phyloP scores from a whole-genome alignment of 2,113 vertebrate genomes.

The Trinectes maculatus region DNA sequence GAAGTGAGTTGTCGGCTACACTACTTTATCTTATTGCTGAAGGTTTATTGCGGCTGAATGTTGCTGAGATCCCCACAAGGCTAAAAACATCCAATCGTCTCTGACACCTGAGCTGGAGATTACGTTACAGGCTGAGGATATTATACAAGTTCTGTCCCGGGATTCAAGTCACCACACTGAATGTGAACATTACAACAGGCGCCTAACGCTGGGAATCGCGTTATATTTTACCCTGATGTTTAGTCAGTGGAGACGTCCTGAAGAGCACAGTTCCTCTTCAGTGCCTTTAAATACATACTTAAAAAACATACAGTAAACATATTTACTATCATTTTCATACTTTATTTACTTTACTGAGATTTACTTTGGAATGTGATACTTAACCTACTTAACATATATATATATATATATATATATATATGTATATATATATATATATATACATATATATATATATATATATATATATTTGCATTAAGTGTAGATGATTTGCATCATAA shows the following conservation, averaged over 20 bases:
- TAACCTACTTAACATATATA: too few species aligned
- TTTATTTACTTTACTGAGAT: too few species aligned
- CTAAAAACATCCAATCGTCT: slow-evolving; percentile 20
- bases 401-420: too few species aligned
- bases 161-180: neutral
- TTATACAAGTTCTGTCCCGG: neutral
- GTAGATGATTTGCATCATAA: slow-evolving; percentile 33
- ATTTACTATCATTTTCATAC: too few species aligned
- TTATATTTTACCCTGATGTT: neutral
- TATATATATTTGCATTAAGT: slow-evolving; percentile 10
- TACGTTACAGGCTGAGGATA: slow-evolving; percentile 3
- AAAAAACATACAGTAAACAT: too few species aligned
- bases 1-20: slow-evolving; percentile 8
- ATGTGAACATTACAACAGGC: slow-evolving; percentile 1
- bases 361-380: too few species aligned
- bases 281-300: too few species aligned
- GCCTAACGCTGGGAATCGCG: too few species aligned
- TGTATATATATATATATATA: too few species aligned
- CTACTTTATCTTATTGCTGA: slow-evolving; percentile 36
- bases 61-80: slow-evolving; percentile 4
- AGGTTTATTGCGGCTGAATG: slow-evolving; percentile 23
- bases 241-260: neutral
- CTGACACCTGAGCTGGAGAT: slow-evolving; percentile 29
- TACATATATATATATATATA: too few species aligned
- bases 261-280: neutral